These are phyloP conservation scores for Brachylomia viminalis DNA, from an alignment of 2,888 invertebrate species.

Conservation along the genomic window DNA sequence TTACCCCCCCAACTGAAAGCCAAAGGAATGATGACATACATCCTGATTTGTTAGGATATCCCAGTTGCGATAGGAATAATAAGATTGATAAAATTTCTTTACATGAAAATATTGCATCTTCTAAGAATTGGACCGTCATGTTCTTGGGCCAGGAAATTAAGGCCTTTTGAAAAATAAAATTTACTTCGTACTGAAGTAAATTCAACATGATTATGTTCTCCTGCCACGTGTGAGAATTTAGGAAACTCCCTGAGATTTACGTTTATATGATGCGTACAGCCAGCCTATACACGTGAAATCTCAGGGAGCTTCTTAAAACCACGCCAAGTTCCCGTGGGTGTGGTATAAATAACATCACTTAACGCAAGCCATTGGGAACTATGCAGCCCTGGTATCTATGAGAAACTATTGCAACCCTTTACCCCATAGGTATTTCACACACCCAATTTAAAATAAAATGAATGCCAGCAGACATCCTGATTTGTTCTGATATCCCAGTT, in stretches of 20 bases:
- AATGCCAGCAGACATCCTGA: constrained; percentile 1
- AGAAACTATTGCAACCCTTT: constrained; percentile 30
- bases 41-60: constrained; percentile 33
- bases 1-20: background rate
- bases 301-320: too few relatives aligned
- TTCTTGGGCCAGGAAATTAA: background rate
- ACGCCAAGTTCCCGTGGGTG: constrained; percentile 14
- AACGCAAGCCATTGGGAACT: background rate
- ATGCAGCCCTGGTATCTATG: constrained; percentile 46
- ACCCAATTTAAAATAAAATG: background rate
- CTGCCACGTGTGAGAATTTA: constrained; percentile 53
- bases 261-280: too few relatives aligned
- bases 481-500: constrained; percentile 41
- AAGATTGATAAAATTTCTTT: constrained; percentile 25
- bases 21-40: background rate
- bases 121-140: background rate
- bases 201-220: constrained; percentile 16
- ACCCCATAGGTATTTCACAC: background rate
- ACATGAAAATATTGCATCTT: background rate
- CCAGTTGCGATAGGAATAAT: constrained; percentile 37
- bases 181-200: background rate
- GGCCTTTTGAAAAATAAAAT: background rate
- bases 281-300: too few relatives aligned
- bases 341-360: constrained; percentile 20
- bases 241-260: too few relatives aligned